A percentile compares a stretch with the other conserved stretches of the same genome.
Evolutionary conservation across 1,140 invertebrate genomes (phyloP).

Genomic region (Diorhabda elongata): DNA sequence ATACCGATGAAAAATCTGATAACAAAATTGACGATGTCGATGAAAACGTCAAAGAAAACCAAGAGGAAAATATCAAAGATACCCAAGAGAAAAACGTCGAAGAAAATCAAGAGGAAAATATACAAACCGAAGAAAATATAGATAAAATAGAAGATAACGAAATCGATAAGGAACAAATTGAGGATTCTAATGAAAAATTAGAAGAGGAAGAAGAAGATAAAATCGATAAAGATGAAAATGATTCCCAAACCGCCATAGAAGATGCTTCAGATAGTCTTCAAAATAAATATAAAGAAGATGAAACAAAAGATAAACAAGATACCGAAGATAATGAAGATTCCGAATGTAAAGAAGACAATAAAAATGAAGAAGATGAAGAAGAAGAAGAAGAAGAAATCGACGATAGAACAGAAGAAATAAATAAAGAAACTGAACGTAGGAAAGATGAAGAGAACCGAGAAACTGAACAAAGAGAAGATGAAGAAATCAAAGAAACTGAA

Average conservation of each 20-base stretch:
- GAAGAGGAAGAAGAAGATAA: background rate
- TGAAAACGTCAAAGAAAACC: conserved; percentile 7
- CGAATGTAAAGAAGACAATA: background rate
- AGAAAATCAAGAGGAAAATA: background rate
- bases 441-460: background rate
- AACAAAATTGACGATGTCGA: conserved; percentile 15
- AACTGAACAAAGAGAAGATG: conserved; percentile 3
- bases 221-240: background rate
- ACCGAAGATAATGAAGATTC: background rate
- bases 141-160: background rate
- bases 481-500: background rate
- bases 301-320: background rate
- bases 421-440: conserved; percentile 9
- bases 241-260: background rate
- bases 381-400: background rate
- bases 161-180: background rate
- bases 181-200: background rate
- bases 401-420: background rate
- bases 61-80: background rate
- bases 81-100: background rate
- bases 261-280: too few relatives aligned
- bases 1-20: conserved; percentile 4
- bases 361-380: background rate
- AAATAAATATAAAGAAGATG: background rate
- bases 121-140: background rate